Base-by-base conservation (phyloP, 2,888 invertebrate genomes). In the Epiblema foenella region DNA sequence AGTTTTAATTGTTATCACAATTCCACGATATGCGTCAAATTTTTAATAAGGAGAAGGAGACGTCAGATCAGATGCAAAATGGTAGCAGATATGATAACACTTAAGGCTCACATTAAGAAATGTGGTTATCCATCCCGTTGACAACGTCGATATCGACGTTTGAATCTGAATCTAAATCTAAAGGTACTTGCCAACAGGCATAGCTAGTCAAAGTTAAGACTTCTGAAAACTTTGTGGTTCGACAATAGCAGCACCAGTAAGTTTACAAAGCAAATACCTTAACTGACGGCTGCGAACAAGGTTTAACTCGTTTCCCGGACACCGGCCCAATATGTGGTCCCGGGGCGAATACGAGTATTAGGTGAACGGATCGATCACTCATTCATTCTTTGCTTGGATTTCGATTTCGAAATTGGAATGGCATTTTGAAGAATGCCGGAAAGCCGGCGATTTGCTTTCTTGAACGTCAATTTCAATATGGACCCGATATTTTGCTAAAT, bases 301-400 rank as follows among this genome's bases (percentile, higher is more conserved):
- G 89, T 86, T 92, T 91, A 91, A 91, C 91, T 92, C 89, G 90
- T 92, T 91, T 91, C 89, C 88, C 83, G 85, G 82, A 85, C 85
- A 83, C 80, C 86, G 83, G 80, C 85, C 86, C 90, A 90, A 91
- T 89, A 90, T 89, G 86, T 88, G 88, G 82, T 81, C 78, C 76
- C 75, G 82, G 86, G 86, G 82, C 80, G 86, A 85, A 87, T 84
- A n/a, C n/a, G n/a, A n/a, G n/a, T n/a, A n/a, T n/a, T n/a, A 79
- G 84, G 81, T 84, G 85, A 88, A 86, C 83, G 85, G 88, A 87
- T 69, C 85, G 75, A 71, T 73, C 72, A 75, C 81, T 79, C 80
- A 75, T 80, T 78, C 79, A 81, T 80, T 77, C 80, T 82, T 82
- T 84, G 80, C 82, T 81, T 73, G 79, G 81, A 54, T 54, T 54